A percentile compares a stretch with the other conserved stretches of the same genome.
Evolutionary conservation across 2,888 invertebrate genomes (phyloP).

Genomic region (Polyploca ridens): DNA sequence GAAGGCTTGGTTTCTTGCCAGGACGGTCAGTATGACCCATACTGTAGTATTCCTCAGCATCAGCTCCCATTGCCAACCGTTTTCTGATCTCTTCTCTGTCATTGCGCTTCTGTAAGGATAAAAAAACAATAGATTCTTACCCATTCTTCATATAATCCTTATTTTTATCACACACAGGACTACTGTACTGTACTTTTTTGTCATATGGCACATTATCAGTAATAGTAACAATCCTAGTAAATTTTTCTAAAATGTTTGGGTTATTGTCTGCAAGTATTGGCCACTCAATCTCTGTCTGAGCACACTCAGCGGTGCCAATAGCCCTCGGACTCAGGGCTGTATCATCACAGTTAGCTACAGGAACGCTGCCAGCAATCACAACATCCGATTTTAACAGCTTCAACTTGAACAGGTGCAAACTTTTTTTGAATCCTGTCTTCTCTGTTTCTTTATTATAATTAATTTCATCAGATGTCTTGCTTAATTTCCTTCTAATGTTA

Average conservation of each 20-base stretch:
- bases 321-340: slow-evolving; percentile 84
- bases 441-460: slow-evolving; percentile 51
- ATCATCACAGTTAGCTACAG: slow-evolving; percentile 62
- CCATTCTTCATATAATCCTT: neutral
- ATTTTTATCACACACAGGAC: neutral
- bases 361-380: slow-evolving; percentile 30
- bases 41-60: slow-evolving; percentile 89
- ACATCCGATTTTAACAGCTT: slow-evolving; percentile 61
- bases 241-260: slow-evolving; percentile 77
- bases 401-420: slow-evolving; percentile 64
- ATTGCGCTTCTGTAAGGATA: slow-evolving; percentile 90
- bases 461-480: slow-evolving; percentile 63
- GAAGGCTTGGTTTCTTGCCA: slow-evolving; percentile 93
- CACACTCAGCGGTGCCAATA: slow-evolving; percentile 72
- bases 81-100: slow-evolving; percentile 96
- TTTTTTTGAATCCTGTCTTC: slow-evolving; percentile 64
- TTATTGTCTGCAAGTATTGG: slow-evolving; percentile 78
- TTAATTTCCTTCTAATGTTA: slow-evolving; percentile 74
- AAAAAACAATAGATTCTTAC: slow-evolving; percentile 10
- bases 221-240: slow-evolving; percentile 73
- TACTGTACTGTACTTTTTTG: slow-evolving; percentile 53
- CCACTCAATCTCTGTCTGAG: slow-evolving; percentile 82
- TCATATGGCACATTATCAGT: slow-evolving; percentile 50
- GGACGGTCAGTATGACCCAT: slow-evolving; percentile 86
- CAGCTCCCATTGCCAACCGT: slow-evolving; percentile 93